These are phyloP conservation scores for Mus spretus DNA, from an alignment of 2,797 vertebrate genomes.

Conservation along the genomic window DNA sequence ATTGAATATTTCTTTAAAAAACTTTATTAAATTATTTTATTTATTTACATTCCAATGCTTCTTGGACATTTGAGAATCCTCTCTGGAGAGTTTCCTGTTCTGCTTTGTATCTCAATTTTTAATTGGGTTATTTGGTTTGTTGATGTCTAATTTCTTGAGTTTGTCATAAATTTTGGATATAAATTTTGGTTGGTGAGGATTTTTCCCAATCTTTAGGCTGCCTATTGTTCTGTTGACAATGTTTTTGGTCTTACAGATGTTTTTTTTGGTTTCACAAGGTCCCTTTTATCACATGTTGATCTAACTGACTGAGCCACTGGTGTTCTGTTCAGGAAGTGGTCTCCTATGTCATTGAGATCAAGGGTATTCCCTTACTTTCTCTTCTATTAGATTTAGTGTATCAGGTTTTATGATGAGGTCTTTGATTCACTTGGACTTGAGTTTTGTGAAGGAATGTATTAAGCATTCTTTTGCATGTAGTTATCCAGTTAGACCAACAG, in stretches of 20 bases:
- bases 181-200: background rate
- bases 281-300: background rate
- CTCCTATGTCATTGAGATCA: background rate
- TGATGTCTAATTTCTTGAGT: background rate
- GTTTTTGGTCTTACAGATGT: background rate
- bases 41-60: background rate
- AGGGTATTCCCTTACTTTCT: background rate
- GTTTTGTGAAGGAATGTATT: background rate
- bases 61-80: background rate
- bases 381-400: background rate
- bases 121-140: background rate
- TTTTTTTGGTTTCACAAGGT: background rate
- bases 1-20: too few species aligned
- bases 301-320: background rate
- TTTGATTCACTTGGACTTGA: background rate
- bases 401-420: background rate
- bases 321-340: background rate
- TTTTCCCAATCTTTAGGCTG: background rate
- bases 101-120: background rate
- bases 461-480: background rate
- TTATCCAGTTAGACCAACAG: background rate
- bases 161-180: background rate
- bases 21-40: background rate
- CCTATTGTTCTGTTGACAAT: background rate
- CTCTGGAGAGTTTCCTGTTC: too few species aligned